Conservation (phyloP, 2,797 vertebrate genomes). For the Schizopygopsis pylzovi region DNA sequence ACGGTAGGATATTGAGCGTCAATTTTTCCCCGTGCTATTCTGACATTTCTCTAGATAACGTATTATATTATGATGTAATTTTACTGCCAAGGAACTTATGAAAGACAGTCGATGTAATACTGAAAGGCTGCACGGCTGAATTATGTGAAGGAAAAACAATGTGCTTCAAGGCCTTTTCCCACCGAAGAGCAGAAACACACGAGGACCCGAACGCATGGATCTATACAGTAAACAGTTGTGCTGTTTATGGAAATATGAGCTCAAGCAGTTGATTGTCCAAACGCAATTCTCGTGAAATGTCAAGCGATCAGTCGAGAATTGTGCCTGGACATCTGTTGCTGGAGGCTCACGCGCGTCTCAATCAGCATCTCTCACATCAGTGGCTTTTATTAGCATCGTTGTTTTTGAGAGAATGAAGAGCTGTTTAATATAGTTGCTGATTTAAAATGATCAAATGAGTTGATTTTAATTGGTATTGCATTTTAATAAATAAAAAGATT, state of each 20-base stretch:
- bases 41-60: background rate
- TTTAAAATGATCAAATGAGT: background rate
- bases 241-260: constrained; percentile 45
- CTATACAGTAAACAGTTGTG: constrained; percentile 12
- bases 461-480: background rate
- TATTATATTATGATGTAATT: background rate
- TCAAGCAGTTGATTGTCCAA: constrained; percentile 95
- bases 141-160: constrained; percentile 9
- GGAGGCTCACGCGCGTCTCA: constrained; percentile 76
- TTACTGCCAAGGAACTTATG: background rate
- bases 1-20: background rate
- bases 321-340: constrained; percentile 99
- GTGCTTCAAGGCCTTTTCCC: constrained; percentile 33
- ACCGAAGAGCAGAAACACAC: constrained; percentile 15
- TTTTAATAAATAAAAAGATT: background rate
- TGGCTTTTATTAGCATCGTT: background rate
- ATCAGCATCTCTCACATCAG: constrained; percentile 31
- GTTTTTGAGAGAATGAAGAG: too few relatives aligned
- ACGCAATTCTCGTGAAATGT: constrained; percentile 99
- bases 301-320: constrained; percentile 86
- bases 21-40: constrained; percentile 3
- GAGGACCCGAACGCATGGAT: constrained; percentile 14
- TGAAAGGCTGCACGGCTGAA: background rate
- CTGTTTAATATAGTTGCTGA: background rate
- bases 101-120: background rate